These are phyloP conservation scores for Junonia oenone DNA, from an alignment of 2,888 invertebrate genomes.

Conservation along the genomic window DNA sequence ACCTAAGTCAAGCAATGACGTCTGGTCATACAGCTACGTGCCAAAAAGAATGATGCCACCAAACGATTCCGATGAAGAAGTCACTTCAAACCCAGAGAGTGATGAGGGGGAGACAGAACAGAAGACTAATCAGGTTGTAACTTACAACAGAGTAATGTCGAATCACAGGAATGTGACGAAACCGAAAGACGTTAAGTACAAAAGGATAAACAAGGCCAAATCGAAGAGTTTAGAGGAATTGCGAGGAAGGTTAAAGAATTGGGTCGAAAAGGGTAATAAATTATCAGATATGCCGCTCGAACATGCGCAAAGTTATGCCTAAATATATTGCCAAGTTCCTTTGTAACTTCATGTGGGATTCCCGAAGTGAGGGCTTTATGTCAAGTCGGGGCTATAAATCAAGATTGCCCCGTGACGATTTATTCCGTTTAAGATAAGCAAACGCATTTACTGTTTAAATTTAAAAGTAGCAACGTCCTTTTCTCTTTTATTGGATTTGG, in stretches of 20 bases:
- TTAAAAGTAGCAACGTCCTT: constrained; percentile 2
- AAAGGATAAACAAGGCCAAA: constrained; percentile 93
- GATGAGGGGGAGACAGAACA: constrained; percentile 62
- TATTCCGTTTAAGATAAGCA: constrained; percentile 9
- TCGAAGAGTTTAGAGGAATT: constrained; percentile 92
- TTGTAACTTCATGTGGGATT: constrained; percentile 22
- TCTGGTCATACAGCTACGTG: constrained; percentile 75
- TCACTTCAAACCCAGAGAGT: constrained; percentile 62
- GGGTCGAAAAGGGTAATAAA: constrained; percentile 90
- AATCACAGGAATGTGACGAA: constrained; percentile 94
- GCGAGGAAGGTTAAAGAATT: constrained; percentile 89
- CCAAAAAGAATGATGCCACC: constrained; percentile 71
- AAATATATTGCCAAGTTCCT: constrained; percentile 53
- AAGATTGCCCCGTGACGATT: constrained; percentile 1
- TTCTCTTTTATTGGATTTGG: not conserved
- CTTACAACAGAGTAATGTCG: constrained; percentile 92
- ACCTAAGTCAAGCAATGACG: constrained; percentile 47
- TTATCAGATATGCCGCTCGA: constrained; percentile 83
- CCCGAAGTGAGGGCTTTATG: constrained; percentile 4
- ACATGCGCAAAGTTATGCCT: constrained; percentile 83
- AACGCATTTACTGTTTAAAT: constrained; percentile 20
- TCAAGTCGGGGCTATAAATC: constrained; percentile 12
- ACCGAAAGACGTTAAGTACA: constrained; percentile 94
- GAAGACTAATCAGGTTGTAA: constrained; percentile 81
- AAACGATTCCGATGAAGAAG: constrained; percentile 66